Base-by-base conservation (phyloP, 1,140 invertebrate species). In the Branchinecta lindahli region DNA sequence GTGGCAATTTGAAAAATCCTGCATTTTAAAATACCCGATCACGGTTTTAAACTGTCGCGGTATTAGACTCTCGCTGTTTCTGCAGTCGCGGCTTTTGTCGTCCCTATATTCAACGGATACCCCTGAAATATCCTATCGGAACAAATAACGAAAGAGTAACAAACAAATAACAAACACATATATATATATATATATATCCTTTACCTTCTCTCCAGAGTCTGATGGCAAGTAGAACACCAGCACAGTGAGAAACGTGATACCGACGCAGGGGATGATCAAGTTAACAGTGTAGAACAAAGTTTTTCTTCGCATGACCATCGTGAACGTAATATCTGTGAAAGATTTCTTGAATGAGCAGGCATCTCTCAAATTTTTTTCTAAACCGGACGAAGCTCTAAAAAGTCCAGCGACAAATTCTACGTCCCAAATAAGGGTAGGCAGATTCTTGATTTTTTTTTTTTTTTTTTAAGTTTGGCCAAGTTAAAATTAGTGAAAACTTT, bases 201-300 rank as follows among this genome's bases (percentile, higher is more conserved):
- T 71, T 78, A 88, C 88, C 81, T 96, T 96, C 80, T 97, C 94
- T 18, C 94, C 93, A 8, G 91, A 94, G 80, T 96, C 93, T 44
- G 92, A 95, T 7, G 94, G 94, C 73, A 97, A 78, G 80, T 96
- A 97, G 80, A 97, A 97, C 15, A 97, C 94, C 47, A 97, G 81
- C 8, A 96, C 91, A 0, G 94, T 95, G 45, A 97, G 83, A 79
- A 95, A 96, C 15, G 93, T 94, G 71, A 92, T 88, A 47, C 90
- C 91, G 8, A 94, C 91, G 76, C 90, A 93, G 0, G 91, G 91
- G 72, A 92, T 90, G 73, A 94, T 94, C 70, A 94, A 80, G 78
- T 94, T 94, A 3, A 94, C 90, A 0, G 92, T 92, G 80, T 95
- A 92, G 79, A 92, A 97, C 8, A 95, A 79, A 0, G 91, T 94